A percentile compares a stretch with the other conserved stretches of the same genome.
These are phyloP conservation scores for Cynoglossus semilaevis DNA, from an alignment of 2,113 vertebrate genomes.

Conservation along the genomic window DNA sequence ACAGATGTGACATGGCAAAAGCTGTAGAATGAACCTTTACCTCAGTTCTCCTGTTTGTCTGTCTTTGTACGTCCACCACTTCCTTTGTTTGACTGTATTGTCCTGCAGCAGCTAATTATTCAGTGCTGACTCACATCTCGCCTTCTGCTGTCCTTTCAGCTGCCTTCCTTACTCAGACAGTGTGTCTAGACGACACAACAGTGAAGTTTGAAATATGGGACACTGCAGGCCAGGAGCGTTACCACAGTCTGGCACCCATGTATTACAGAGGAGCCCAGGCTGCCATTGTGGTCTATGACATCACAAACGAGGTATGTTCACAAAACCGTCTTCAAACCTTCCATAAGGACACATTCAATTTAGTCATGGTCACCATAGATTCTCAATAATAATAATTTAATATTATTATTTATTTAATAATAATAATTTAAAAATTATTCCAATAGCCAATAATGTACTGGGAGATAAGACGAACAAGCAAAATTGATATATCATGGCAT, in stretches of 20 bases:
- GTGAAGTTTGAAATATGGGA: slow-evolving; percentile 99
- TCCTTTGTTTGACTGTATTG: neutral
- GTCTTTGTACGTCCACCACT: neutral
- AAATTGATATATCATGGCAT: too few species aligned
- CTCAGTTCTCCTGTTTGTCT: too few species aligned
- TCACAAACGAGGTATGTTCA: slow-evolving; percentile 90
- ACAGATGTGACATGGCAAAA: too few species aligned
- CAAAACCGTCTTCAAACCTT: neutral
- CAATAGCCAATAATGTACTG: too few species aligned
- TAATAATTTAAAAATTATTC: too few species aligned
- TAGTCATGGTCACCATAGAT: too few species aligned
- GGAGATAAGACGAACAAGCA: too few species aligned
- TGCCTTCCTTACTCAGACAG: slow-evolving; percentile 97
- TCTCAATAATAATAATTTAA: too few species aligned
- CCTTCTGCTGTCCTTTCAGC: slow-evolving; percentile 70
- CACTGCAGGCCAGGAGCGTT: slow-evolving; percentile 96
- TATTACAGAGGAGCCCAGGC: slow-evolving; percentile 99
- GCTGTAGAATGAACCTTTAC: too few species aligned
- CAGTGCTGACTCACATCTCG: slow-evolving; percentile 2
- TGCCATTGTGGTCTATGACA: slow-evolving; percentile 97
- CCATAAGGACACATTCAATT: neutral
- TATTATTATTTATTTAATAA: too few species aligned
- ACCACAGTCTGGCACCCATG: slow-evolving; percentile 98
- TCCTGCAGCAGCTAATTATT: neutral
- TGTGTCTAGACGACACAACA: slow-evolving; percentile 97